Percentiles rank a stretch among this genome's conserved stretches.
phyloP scores from a whole-genome alignment of 2,888 invertebrate genomes.

The Emmelina monodactyla region DNA sequence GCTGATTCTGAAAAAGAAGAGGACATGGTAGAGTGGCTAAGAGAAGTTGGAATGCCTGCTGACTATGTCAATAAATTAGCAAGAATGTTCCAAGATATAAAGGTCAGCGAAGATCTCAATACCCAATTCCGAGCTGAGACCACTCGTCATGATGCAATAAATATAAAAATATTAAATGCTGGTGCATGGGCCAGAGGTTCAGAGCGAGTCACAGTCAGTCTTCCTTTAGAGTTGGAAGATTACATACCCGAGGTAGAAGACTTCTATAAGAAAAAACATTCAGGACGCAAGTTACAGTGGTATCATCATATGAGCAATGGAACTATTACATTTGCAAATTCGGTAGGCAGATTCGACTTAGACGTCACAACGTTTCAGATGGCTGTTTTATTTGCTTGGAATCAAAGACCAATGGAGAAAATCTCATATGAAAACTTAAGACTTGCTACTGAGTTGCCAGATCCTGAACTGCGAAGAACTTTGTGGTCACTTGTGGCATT shows the following conservation, averaged over 20 bases:
- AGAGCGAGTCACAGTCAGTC: conserved; percentile 92
- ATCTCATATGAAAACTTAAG: conserved; percentile 97
- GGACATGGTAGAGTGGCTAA: conserved; percentile 97
- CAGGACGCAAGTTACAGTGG: conserved; percentile 97
- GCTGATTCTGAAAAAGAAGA: conserved; percentile 99
- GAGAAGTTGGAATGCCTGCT: conserved; percentile 99
- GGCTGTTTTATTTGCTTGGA: conserved; percentile 99
- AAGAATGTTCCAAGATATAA: conserved; percentile 98
- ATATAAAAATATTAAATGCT: conserved; percentile 97
- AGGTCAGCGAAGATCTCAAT: conserved; percentile 96
- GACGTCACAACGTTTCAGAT: conserved; percentile 99
- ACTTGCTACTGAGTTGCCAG: conserved; percentile 94
- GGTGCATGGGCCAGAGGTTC: conserved; percentile 98
- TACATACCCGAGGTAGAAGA: conserved; percentile 99
- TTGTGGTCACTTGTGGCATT: conserved; percentile 96
- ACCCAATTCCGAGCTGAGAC: conserved; percentile 88
- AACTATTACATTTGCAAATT: conserved; percentile 93
- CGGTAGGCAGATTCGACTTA: conserved; percentile 92
- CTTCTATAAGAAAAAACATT: conserved; percentile 97
- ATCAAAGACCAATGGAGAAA: conserved; percentile 91
- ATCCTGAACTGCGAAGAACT: conserved; percentile 93
- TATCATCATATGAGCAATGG: conserved; percentile 99
- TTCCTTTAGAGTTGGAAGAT: conserved; percentile 97
- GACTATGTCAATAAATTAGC: conserved; percentile 99
- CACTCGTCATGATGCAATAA: conserved; percentile 86